phyloP scores from a whole-genome alignment of 2,888 invertebrate genomes.

The Stenchaetothrips biformis region DNA sequence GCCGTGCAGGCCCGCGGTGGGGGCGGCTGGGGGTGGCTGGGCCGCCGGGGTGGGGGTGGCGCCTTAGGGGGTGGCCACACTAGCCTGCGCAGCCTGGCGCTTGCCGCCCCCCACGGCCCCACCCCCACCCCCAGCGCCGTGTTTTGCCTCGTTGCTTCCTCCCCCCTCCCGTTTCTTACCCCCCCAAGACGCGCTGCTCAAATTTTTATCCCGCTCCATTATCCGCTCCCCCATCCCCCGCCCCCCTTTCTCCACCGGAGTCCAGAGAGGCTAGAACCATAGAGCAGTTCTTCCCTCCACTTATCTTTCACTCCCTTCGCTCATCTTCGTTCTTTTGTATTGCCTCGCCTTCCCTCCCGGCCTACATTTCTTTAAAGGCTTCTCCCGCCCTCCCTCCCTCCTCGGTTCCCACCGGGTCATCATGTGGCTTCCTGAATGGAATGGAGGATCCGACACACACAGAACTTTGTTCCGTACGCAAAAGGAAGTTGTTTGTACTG shows the following conservation, averaged over 20 bases:
- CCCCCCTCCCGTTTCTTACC: no score
- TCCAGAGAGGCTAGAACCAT: no score
- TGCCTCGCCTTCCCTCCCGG: neutral
- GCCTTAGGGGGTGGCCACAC: neutral
- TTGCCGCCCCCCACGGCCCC: neutral
- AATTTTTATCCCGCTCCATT: no score
- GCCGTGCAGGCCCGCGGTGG: neutral
- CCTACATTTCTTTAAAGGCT: slow-evolving; percentile 16
- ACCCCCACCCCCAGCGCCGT: neutral
- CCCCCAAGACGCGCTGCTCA: neutral
- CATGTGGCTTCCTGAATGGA: no score
- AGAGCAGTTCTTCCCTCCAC: neutral
- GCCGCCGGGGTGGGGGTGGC: neutral
- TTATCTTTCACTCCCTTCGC: neutral
- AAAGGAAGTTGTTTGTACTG: no score
- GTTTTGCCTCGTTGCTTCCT: no score
- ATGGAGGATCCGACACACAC: no score
- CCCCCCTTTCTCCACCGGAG: no score
- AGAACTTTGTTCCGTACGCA: no score
- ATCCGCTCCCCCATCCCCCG: no score
- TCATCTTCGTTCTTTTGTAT: neutral
- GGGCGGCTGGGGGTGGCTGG: neutral
- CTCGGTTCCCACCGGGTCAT: neutral
- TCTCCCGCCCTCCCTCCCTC: neutral
- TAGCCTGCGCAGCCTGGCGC: neutral